These are phyloP conservation scores for Lottia scabra DNA, from an alignment of 2,888 invertebrate species.

Conservation along the genomic window DNA sequence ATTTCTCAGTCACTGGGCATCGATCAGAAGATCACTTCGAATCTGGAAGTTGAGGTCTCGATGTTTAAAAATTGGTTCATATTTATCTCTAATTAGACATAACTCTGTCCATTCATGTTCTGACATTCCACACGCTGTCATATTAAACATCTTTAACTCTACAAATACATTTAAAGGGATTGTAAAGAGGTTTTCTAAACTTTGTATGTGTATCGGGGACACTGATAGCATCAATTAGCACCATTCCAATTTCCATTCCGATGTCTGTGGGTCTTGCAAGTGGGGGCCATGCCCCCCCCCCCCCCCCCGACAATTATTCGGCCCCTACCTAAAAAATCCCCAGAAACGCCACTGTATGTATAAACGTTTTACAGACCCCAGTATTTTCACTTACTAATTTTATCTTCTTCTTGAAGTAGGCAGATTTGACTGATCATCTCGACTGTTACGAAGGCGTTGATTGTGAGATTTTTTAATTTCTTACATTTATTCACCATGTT, in stretches of 20 bases:
- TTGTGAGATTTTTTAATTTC: slow-evolving; percentile 38
- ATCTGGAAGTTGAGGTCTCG: slow-evolving; percentile 38
- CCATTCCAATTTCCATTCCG: no score
- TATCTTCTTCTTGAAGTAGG: slow-evolving; percentile 40
- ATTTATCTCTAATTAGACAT: slow-evolving; percentile 34
- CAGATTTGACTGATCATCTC: slow-evolving; percentile 44
- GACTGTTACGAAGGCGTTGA: slow-evolving; percentile 46
- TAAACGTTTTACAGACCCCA: no score
- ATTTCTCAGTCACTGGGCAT: slow-evolving; percentile 16
- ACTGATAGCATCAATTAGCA: no score
- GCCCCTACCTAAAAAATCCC: no score
- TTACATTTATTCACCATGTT: slow-evolving; percentile 39
- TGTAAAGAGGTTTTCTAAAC: no score
- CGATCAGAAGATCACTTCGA: slow-evolving; percentile 41
- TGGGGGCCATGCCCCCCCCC: no score
- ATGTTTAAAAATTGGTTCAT: slow-evolving; percentile 32
- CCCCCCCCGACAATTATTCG: no score
- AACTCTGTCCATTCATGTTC: slow-evolving; percentile 44
- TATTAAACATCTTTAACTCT: slow-evolving; percentile 37
- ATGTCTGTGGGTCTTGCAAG: no score
- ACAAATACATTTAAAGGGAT: not conserved
- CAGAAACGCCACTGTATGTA: no score
- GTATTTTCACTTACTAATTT: slow-evolving; percentile 52
- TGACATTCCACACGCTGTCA: slow-evolving; percentile 43
- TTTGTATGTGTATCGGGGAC: no score